phyloP scores from a whole-genome alignment of 1,140 invertebrate genomes.

The Venturia canescens region DNA sequence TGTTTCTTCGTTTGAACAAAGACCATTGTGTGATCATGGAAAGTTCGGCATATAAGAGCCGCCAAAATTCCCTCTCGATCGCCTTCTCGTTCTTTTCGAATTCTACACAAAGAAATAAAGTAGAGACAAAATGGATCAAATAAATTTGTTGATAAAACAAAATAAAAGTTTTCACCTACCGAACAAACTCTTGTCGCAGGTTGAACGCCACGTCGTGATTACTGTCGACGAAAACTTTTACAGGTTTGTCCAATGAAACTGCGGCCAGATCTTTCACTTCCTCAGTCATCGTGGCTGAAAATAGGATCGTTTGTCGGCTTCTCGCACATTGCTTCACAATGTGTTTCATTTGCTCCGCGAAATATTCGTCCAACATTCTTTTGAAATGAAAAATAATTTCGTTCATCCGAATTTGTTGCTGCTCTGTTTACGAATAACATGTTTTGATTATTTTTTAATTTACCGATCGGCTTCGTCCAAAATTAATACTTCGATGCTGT shows the following conservation, averaged over 20 bases:
- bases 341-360: constrained; percentile 99
- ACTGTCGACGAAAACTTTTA: constrained; percentile 96
- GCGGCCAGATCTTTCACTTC: constrained; percentile 95
- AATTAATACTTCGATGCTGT: constrained; percentile 95
- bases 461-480: constrained; percentile 96
- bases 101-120: constrained; percentile 68
- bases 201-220: constrained; percentile 97
- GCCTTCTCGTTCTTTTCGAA: constrained; percentile 87
- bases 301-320: constrained; percentile 97
- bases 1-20: constrained; percentile 98
- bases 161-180: constrained; percentile 72
- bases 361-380: constrained; percentile 98
- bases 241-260: constrained; percentile 93
- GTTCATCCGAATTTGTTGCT: constrained; percentile 7
- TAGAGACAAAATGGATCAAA: constrained; percentile 48
- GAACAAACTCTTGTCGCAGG: constrained; percentile 96
- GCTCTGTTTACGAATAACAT: neutral
- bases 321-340: constrained; percentile 93
- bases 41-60: constrained; percentile 95
- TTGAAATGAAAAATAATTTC: constrained; percentile 58
- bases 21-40: constrained; percentile 93
- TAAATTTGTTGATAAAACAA: neutral
- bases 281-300: constrained; percentile 99
- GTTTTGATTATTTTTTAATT: constrained; percentile 25
- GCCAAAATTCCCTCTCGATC: constrained; percentile 95